Base-by-base conservation (phyloP, 2,797 vertebrate species). In the Huso huso region DNA sequence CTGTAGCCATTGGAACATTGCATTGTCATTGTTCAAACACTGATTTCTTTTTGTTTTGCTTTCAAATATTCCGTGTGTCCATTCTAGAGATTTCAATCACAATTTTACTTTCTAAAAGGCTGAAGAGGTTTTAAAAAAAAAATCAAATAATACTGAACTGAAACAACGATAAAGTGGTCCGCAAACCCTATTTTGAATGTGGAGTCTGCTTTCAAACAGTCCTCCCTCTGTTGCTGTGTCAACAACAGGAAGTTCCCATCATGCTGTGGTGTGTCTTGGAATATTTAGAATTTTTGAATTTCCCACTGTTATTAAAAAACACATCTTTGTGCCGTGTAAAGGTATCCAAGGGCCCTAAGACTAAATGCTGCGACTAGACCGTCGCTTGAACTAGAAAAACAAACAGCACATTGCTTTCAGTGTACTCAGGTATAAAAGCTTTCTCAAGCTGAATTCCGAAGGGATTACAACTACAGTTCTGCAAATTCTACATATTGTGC, bases 401-500 rank as follows among this genome's bases (percentile, higher is more conserved):
- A 58, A 58, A 58, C 55, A 58, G 15, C 15, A 7, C 10, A 58
- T n/a, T 7, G 15, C 12, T 58, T 58, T 58, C 12, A 11, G 12
- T 58, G 12, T 58, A 58, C 55, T 58, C 55, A 11, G 6, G 11
- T 58, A 13, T 37, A 5, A 37, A 37, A 37, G 37, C 37, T 37
- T 37, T 37, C 37, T n/a, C 11, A 58, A 7, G 12, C 15, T 58
- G 55, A 58, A 73, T 61, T 74, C 67, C 50, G 66, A 51, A 58
- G 8, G 67, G 66, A 77, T 73, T 66, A 74, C 50, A 49, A 67
- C 61, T 61, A 61, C 51, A 62, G 66, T 68, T 73, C 8, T 15
- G 49, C 37, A 66, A 15, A 71, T 71, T 52, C 64, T 12, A 67
- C 60, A 68, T 57, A 68, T 70, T 67, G 67, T 59, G 66, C 68